Evolutionary conservation across 2,797 vertebrate species (phyloP), one percentile per base, ranked within the genome.

Genomic region (Lithobates pipiens): DNA sequence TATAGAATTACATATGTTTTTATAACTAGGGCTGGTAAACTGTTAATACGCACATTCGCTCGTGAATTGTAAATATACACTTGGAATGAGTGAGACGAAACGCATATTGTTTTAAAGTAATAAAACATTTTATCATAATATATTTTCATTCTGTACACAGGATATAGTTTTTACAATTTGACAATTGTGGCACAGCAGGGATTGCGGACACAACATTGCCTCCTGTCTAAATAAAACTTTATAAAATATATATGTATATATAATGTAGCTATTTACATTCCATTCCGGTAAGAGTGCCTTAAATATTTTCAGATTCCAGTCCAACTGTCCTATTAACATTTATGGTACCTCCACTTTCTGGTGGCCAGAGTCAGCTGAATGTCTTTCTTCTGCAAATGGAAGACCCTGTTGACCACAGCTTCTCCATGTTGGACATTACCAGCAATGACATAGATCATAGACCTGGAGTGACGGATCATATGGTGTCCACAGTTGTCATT

Each of bases 281-380:
- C 0, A 57, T 10, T 21, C 84, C 89, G 82, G 46, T 46, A 54
- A 32, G 63, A 70, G 72, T 76, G 36, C 75, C 87, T 79, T 79
- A 0, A 71, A 46, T 61, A 88, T 87, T 73, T 90, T 75, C 71
- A 77, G 27, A 65, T 13, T 70, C 23, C 69, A 80, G 67, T 79
- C 74, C 8, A 84, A 69, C 29, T 18, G 25, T 39, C 65, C 25
- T 87, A 90, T 95, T 89, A 95, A 86, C 96, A 97, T 91, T 95
- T 95, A 88, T 97, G 95, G 57, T 96, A 94, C 85, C 95, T 97
- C 96, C 96, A 96, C 87, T 96, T 98, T 77, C 96, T 95, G 2
- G 92, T 93, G 25, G 96, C 96, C 34, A 94, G 67, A 1, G 94
- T 89, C 27, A 97, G 93, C 89, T 95, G 94, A 16, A 89, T 61